Evolutionary conservation across 1,140 invertebrate species (phyloP), one percentile per base, ranked within the genome.

Genomic region (Danaus plexippus): DNA sequence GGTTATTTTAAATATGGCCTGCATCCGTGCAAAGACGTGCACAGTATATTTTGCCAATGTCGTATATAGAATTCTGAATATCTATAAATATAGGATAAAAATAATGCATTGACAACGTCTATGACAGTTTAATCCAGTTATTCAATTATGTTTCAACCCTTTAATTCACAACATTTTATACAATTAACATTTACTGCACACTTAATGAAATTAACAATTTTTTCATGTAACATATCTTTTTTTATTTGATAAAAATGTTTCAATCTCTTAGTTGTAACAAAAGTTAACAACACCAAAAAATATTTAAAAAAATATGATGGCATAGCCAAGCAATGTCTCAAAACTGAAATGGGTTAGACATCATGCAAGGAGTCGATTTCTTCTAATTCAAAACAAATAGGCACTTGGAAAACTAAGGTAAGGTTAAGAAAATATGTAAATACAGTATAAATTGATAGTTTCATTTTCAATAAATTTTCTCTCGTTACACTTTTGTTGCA

Each of bases 401-500:
- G 68, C 66, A 72, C 70, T 72, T 73, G 64, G 64, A 72, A 74
- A 72, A 71, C 63, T 51, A 71, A 66, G 64, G 66, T 72, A 64
- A 64, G 67, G 61, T 44, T 61, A 66, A 55, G 58, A 64, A 63
- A 62, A 68, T 57, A 61, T 54, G 64, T 57, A 66, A 59, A 61
- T 54, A 67, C 59, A 69, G 52, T 61, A 66, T 68, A 77, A 71
- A 75, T 73, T 75, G 67, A 60, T 71, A 77, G 72, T 67, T 69
- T 67, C 67, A 65, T 70, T 61, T 62, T 75, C 65, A 74, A 72
- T 68, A 61, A 73, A 70, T 69, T 74, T 75, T 84, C 80, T 84
- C 79, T 82, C 80, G 78, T 84, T 76, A 83, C 80, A 84, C 76
- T 73, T 71, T 67, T 75, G 76, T 82, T 84, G 73, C 75, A 71